A percentile compares a stretch with the other conserved stretches of the same genome.
Conservation (phyloP, 2,888 invertebrate genomes). For the Tolmerus cingulatus region DNA sequence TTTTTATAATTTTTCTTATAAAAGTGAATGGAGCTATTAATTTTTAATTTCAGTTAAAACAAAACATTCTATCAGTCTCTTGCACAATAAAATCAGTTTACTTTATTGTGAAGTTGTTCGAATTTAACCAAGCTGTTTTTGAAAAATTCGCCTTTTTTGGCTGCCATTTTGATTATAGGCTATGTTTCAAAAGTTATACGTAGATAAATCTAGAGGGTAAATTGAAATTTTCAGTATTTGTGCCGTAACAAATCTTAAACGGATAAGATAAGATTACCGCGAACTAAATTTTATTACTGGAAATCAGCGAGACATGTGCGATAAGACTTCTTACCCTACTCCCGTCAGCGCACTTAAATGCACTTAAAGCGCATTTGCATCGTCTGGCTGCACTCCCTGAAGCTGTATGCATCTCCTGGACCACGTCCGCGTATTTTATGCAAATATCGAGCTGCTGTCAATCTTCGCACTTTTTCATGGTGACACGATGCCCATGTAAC, state of each 20-base stretch:
- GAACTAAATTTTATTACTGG: not conserved
- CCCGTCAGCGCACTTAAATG: not conserved
- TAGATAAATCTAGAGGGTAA: not conserved
- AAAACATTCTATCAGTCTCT: too few species aligned
- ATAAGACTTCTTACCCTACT: not conserved
- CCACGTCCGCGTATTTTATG: slow-evolving; percentile 25
- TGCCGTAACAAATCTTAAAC: not conserved
- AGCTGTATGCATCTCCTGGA: not conserved
- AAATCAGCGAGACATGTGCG: not conserved
- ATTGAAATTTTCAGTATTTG: not conserved
- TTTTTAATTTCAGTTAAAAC: too few species aligned
- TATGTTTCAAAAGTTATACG: too few species aligned
- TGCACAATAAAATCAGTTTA: too few species aligned
- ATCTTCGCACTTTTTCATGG: slow-evolving; percentile 36
- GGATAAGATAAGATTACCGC: not conserved
- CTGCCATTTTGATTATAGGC: too few species aligned
- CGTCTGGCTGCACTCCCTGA: not conserved
- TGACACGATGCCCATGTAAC: slow-evolving; percentile 28
- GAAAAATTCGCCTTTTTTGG: too few species aligned
- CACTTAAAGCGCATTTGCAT: not conserved
- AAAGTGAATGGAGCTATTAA: too few species aligned
- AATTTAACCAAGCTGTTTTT: too few species aligned
- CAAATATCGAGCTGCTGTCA: slow-evolving; percentile 36
- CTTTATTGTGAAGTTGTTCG: too few species aligned
- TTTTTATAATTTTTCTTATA: too few species aligned